Evolutionary conservation across 2,113 vertebrate genomes (phyloP).

Genomic region (Gulo gulo): DNA sequence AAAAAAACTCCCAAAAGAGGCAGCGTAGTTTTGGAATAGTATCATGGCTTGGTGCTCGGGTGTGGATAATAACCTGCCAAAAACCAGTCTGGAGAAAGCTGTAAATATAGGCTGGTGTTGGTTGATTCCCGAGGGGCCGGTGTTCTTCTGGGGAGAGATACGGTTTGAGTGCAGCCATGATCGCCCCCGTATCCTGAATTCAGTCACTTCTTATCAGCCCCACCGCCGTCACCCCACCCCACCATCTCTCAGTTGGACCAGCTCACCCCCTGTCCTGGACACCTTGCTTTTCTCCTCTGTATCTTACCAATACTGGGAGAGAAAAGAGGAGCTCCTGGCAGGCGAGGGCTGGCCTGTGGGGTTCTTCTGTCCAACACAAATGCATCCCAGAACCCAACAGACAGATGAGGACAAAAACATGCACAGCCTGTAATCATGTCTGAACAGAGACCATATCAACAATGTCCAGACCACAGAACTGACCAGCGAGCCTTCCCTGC

Average conservation of each 20-base stretch:
- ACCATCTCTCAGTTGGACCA: neutral
- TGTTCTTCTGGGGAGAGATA: neutral
- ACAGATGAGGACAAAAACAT: neutral
- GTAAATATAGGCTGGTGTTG: neutral
- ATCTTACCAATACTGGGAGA: neutral
- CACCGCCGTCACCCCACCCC: neutral
- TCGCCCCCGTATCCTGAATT: neutral
- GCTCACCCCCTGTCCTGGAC: too few relatives aligned
- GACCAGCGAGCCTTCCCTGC: accelerated
- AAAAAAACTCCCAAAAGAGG: neutral
- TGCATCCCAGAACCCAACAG: neutral
- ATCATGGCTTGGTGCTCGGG: neutral
- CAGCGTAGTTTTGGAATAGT: neutral
- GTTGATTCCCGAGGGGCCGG: accelerated
- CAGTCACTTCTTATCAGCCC: neutral
- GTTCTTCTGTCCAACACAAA: neutral
- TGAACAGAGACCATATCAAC: neutral
- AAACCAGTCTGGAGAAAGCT: neutral
- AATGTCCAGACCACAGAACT: neutral
- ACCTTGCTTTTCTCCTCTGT: neutral
- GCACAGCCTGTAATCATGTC: neutral
- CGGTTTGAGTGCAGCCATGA: neutral
- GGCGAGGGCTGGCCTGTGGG: neutral
- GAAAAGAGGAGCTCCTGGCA: neutral
- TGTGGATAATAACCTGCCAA: neutral